phyloP scores from a whole-genome alignment of 2,113 vertebrate genomes.

The Odocoileus hemionus region DNA sequence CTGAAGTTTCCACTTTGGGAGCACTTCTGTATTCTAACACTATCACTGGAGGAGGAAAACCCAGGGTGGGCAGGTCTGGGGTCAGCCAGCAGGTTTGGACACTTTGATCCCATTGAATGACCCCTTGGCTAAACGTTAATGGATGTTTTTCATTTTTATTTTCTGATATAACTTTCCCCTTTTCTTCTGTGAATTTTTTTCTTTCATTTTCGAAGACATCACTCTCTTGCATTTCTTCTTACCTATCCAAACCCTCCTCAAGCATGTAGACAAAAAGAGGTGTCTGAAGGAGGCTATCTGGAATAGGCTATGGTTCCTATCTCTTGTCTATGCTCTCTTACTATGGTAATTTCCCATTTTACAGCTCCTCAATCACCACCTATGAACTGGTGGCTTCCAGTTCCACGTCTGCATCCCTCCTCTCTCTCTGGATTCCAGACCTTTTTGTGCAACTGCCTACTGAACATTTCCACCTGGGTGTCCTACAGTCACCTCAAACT shows the following conservation, averaged over 20 bases:
- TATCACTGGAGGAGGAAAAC: neutral
- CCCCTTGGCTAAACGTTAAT: neutral
- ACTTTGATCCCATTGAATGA: neutral
- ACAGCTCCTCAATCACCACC: neutral
- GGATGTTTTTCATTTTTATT: neutral
- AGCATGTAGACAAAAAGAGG: neutral
- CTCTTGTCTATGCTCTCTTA: neutral
- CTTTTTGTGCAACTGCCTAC: neutral
- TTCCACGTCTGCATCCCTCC: neutral
- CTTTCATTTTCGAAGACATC: neutral
- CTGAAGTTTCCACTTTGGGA: neutral
- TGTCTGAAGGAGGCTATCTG: neutral
- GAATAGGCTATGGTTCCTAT: neutral
- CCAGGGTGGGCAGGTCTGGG: neutral
- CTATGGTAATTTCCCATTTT: neutral
- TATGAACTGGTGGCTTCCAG: neutral
- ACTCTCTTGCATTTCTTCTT: neutral
- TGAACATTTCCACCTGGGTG: neutral
- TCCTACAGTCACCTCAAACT: neutral
- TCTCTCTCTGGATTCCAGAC: neutral
- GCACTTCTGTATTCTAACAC: neutral
- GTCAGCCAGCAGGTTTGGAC: neutral
- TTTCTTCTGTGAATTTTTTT: neutral
- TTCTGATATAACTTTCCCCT: neutral
- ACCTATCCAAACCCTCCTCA: neutral